Conservation (phyloP, 2,113 vertebrate genomes). For the Notothenia coriiceps region DNA sequence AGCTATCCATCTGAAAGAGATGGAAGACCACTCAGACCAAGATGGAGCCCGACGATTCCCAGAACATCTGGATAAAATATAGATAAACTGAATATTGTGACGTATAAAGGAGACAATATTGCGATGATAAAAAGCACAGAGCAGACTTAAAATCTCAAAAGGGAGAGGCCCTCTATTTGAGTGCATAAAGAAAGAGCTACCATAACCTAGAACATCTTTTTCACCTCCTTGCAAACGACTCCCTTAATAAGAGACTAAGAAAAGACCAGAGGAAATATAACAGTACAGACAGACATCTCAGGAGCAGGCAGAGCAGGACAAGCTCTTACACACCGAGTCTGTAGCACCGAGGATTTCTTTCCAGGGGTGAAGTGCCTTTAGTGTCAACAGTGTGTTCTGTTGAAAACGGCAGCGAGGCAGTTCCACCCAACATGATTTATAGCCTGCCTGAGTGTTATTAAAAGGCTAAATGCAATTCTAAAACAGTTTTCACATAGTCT, state of each 20-base stretch:
- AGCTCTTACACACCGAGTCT: slow-evolving; percentile 57
- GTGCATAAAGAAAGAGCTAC: background rate
- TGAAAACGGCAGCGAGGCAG: slow-evolving; percentile 72
- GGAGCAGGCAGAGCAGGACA: slow-evolving; percentile 58
- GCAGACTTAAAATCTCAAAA: background rate
- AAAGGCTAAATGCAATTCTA: slow-evolving; percentile 76
- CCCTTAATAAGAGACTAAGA: slow-evolving; percentile 17
- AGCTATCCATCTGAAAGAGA: slow-evolving; percentile 48
- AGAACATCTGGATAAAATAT: slow-evolving; percentile 31
- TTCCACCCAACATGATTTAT: slow-evolving; percentile 80
- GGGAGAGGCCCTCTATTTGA: slow-evolving; percentile 4
- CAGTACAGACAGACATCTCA: slow-evolving; percentile 50
- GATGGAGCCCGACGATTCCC: slow-evolving; percentile 1
- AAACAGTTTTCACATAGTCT: slow-evolving; percentile 64
- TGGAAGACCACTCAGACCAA: slow-evolving; percentile 42
- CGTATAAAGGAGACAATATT: background rate
- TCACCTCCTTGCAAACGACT: slow-evolving; percentile 27
- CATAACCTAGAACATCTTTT: slow-evolving; percentile 16
- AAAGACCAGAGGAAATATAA: slow-evolving; percentile 40
- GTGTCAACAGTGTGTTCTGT: slow-evolving; percentile 80
- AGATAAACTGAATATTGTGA: background rate
- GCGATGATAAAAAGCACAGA: background rate
- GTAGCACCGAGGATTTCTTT: slow-evolving; percentile 44
- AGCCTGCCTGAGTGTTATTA: slow-evolving; percentile 78
- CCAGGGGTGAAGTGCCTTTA: slow-evolving; percentile 77